Evolutionary conservation across 2,888 invertebrate genomes (phyloP).

Genomic region (Drosophila ezoana): DNA sequence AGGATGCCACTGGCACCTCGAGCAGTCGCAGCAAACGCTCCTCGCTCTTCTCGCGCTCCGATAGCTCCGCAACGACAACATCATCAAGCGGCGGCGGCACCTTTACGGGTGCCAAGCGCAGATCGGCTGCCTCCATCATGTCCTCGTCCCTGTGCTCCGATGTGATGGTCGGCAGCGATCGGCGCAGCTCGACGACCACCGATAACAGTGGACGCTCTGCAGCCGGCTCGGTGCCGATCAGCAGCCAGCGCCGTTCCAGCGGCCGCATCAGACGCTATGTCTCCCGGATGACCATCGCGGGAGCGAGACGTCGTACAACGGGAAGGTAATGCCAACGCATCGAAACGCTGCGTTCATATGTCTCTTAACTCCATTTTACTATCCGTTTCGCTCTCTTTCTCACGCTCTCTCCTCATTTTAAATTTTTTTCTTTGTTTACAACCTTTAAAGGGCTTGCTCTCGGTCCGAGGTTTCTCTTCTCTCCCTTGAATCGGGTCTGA

Average conservation of each 20-base stretch:
- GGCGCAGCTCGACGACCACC: conserved; percentile 83
- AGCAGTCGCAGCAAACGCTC: conserved; percentile 82
- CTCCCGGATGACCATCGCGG: conserved; percentile 84
- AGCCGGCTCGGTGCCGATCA: conserved; percentile 51
- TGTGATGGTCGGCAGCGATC: conserved; percentile 79
- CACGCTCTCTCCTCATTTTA: not conserved
- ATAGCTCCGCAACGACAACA: conserved; percentile 84
- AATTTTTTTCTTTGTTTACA: not conserved
- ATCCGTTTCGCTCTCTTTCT: not conserved
- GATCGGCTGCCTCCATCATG: conserved; percentile 84
- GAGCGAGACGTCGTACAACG: conserved; percentile 84
- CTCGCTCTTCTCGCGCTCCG: conserved; percentile 84
- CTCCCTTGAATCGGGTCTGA: no score
- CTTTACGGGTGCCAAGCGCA: conserved; percentile 83
- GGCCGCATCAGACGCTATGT: conserved; percentile 84
- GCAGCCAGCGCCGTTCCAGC: conserved; percentile 81
- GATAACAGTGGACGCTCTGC: conserved; percentile 81
- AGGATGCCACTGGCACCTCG: conserved; percentile 76
- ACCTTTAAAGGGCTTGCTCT: not conserved
- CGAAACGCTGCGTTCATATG: conserved; percentile 6
- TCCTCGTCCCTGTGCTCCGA: conserved; percentile 85
- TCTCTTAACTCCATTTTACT: not conserved
- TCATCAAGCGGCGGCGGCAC: conserved; percentile 83
- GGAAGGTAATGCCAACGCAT: conserved; percentile 82
- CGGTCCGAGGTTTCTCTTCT: not conserved